A percentile compares a stretch with the other conserved stretches of the same genome.
phyloP scores from a whole-genome alignment of 2,113 vertebrate genomes.

The Equus quagga region DNA sequence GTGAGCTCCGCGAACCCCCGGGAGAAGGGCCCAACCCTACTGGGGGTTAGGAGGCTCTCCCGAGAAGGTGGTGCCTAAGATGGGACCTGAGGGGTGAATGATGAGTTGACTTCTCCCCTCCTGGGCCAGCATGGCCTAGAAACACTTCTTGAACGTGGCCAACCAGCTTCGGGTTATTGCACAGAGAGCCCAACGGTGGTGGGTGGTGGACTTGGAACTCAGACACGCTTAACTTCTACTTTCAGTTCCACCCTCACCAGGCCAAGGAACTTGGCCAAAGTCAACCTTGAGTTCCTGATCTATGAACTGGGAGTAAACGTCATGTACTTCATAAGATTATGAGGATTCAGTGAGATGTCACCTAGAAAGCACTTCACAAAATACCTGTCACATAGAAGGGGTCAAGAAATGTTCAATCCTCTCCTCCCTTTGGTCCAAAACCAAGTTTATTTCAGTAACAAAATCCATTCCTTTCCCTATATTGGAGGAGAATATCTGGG shows the following conservation, averaged over 20 bases:
- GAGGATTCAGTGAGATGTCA: neutral
- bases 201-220: neutral
- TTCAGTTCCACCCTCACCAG: neutral
- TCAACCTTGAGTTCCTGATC: neutral
- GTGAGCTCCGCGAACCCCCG: too few species aligned
- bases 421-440: neutral
- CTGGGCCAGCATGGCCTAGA: neutral
- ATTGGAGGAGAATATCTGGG: neutral
- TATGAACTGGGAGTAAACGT: neutral
- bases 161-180: neutral
- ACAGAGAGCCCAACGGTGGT: neutral
- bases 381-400: neutral
- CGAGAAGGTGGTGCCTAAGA: neutral
- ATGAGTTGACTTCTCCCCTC: neutral
- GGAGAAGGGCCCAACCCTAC: neutral
- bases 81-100: neutral
- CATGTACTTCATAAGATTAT: neutral
- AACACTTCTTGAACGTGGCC: neutral
- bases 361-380: neutral
- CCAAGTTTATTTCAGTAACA: neutral
- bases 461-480: neutral
- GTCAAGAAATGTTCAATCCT: neutral
- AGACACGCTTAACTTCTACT: neutral
- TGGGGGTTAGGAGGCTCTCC: neutral
- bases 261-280: neutral